These are phyloP conservation scores for Leucoma salicis DNA, from an alignment of 2,888 invertebrate genomes.

Conservation along the genomic window DNA sequence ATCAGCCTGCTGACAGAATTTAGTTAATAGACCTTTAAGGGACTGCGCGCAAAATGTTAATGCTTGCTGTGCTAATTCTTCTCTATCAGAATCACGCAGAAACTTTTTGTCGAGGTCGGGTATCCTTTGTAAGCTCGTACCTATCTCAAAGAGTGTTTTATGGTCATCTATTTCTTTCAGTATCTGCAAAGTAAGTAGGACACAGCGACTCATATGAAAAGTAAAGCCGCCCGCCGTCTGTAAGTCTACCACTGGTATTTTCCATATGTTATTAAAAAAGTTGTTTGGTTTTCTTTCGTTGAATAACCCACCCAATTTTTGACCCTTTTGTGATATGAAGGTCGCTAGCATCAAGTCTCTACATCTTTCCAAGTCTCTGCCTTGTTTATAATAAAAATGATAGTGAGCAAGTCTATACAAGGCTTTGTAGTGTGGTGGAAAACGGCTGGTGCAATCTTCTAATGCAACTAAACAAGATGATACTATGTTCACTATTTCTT, in stretches of 20 bases:
- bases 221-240: constrained; percentile 96
- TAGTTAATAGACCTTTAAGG: constrained; percentile 83
- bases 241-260: constrained; percentile 93
- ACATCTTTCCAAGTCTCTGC: constrained; percentile 86
- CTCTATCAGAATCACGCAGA: constrained; percentile 91
- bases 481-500: constrained; percentile 83
- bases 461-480: constrained; percentile 88
- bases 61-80: constrained; percentile 90
- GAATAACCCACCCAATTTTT: constrained; percentile 91
- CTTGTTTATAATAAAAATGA: constrained; percentile 87
- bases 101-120: constrained; percentile 96
- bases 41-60: constrained; percentile 87
- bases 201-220: constrained; percentile 93
- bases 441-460: constrained; percentile 91
- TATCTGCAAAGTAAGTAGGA: constrained; percentile 90
- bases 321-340: constrained; percentile 85
- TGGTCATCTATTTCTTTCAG: constrained; percentile 90
- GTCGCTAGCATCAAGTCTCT: constrained; percentile 87
- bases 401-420: constrained; percentile 93
- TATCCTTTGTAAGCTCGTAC: constrained; percentile 88
- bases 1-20: constrained; percentile 73
- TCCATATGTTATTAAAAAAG: constrained; percentile 97
- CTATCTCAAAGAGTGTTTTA: constrained; percentile 89
- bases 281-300: constrained; percentile 91
- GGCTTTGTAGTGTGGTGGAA: constrained; percentile 96